These are phyloP conservation scores for Plecturocebus donacophilus DNA, from an alignment of 2,113 vertebrate genomes.

Conservation along the genomic window DNA sequence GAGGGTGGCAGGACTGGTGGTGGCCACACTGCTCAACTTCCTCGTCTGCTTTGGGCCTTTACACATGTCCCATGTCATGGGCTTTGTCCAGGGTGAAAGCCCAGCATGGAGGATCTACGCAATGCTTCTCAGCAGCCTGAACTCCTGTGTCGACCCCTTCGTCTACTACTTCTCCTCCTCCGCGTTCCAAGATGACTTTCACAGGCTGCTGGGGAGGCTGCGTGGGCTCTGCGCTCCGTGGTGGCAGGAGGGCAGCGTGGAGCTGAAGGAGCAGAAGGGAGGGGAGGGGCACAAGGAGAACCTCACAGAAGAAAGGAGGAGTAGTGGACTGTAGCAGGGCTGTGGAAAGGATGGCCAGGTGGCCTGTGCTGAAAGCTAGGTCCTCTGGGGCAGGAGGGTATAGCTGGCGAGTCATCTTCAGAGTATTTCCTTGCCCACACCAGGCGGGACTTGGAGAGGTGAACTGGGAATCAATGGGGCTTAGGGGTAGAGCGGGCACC, in stretches of 20 bases:
- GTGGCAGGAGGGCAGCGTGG: accelerated
- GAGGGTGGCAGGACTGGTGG: constrained; percentile 85
- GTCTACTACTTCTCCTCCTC: constrained; percentile 84
- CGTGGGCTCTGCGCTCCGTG: accelerated
- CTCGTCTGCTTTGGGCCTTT: constrained; percentile 89
- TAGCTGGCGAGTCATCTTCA: accelerated
- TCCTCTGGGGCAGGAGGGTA: no score
- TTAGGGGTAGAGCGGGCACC: accelerated
- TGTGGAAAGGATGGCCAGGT: neutral
- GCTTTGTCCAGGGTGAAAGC: constrained; percentile 78
- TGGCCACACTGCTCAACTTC: constrained; percentile 88
- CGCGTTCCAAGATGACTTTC: constrained; percentile 69
- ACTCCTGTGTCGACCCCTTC: constrained; percentile 88
- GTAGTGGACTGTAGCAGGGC: neutral
- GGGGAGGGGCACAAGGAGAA: neutral
- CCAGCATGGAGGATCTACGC: constrained; percentile 83
- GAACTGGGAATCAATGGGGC: accelerated
- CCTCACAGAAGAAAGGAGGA: neutral
- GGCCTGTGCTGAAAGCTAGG: neutral
- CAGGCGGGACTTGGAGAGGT: neutral
- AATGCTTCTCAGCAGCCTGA: constrained; percentile 81
- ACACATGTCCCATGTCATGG: constrained; percentile 85
- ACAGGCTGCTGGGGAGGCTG: constrained; percentile 1
- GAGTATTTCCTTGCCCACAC: neutral
- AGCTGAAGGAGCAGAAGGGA: neutral